phyloP scores from a whole-genome alignment of 92 coral and sea anemone genomes.

The Virgularia gustaviana region DNA sequence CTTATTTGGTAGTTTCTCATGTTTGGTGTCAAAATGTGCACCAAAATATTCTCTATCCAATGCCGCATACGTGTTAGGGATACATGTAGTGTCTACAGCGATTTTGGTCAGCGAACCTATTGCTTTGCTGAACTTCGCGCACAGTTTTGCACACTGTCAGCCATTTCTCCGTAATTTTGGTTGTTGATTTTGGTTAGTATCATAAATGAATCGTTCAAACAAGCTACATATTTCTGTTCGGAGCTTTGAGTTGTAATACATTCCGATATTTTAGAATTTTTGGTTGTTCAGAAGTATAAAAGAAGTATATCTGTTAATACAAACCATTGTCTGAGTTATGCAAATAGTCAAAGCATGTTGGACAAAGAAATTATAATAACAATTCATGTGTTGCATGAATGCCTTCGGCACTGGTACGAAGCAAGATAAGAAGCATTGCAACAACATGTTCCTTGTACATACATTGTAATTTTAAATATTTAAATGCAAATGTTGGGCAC shows the following conservation, averaged over 20 bases:
- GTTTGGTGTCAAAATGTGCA: neutral
- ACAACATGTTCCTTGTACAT: neutral
- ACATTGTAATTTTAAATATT: slow-evolving; percentile 31
- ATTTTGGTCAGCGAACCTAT: neutral
- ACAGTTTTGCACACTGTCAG: neutral
- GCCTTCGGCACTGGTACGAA: slow-evolving; percentile 37
- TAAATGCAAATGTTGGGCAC: neutral
- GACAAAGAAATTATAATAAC: slow-evolving; percentile 24
- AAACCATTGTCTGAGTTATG: slow-evolving; percentile 31
- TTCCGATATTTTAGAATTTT: slow-evolving; percentile 24
- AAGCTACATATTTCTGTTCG: neutral
- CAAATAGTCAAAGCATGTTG: neutral
- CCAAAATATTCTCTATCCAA: neutral
- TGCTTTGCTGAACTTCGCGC: neutral
- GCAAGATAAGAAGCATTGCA: slow-evolving; percentile 5
- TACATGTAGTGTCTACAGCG: neutral
- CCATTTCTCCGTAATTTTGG: neutral
- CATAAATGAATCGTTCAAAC: too few species aligned
- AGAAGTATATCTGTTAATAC: slow-evolving; percentile 23
- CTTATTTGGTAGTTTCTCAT: neutral
- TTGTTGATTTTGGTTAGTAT: neutral
- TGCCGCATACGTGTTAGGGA: neutral
- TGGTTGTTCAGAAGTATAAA: slow-evolving; percentile 21
- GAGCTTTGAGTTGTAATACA: neutral
- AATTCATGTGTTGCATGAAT: slow-evolving; percentile 15